Percentiles rank a stretch among this genome's conserved stretches.
Conservation (phyloP, 2,797 vertebrate genomes). For the Pitangus sulphuratus region DNA sequence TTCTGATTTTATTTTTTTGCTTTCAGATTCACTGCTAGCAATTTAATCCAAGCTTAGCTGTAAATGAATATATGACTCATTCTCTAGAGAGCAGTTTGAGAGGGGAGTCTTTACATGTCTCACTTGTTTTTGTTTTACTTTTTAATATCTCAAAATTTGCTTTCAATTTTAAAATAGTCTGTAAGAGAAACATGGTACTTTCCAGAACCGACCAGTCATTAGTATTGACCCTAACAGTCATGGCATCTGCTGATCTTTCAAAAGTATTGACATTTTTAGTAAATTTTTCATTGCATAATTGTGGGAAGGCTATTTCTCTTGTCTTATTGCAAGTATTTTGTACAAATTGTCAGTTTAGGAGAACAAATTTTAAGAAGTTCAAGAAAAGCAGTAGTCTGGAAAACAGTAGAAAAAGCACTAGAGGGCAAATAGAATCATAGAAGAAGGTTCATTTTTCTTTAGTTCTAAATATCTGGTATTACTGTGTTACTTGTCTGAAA, state of each 20-base stretch:
- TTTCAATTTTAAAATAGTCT: background rate
- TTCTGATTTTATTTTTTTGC: constrained; percentile 12
- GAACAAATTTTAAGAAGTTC: background rate
- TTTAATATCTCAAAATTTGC: background rate
- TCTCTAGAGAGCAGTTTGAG: background rate
- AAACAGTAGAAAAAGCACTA: background rate
- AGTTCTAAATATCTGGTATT: background rate
- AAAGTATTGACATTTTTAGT: background rate
- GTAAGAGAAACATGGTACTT: background rate
- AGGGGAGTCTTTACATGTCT: background rate
- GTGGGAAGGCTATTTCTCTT: background rate
- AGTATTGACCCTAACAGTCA: background rate
- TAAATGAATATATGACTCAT: constrained; percentile 24
- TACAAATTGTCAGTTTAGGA: background rate
- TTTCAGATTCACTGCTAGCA: background rate
- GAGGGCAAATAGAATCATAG: background rate
- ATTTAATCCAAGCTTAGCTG: constrained; percentile 19
- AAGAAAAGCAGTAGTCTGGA: background rate
- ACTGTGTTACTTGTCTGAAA: background rate
- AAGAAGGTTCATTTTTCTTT: background rate
- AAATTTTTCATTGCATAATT: background rate
- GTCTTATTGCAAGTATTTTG: background rate
- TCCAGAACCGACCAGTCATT: background rate
- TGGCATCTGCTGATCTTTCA: background rate
- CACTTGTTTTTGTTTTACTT: background rate